phyloP scores from a whole-genome alignment of 2,113 vertebrate species.

The Calyptommatus sinebrachiatus region DNA sequence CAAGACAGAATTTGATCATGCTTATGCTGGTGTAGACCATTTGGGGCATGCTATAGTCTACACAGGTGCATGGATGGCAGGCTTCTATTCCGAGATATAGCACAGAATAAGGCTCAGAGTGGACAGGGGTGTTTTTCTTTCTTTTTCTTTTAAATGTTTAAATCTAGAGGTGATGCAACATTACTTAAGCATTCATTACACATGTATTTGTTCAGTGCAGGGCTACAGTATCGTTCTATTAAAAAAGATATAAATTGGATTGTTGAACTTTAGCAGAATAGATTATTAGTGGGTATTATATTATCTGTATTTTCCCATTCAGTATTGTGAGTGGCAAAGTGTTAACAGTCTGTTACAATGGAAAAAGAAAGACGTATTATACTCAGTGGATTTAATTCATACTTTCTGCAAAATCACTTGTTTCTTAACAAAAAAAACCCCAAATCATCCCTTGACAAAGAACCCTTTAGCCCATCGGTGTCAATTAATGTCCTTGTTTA shows the following conservation, averaged over 20 bases:
- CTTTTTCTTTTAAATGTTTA: too few relatives aligned
- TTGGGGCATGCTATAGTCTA: too few relatives aligned
- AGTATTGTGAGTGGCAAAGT: slow-evolving; percentile 10
- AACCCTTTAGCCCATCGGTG: neutral
- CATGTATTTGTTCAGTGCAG: neutral
- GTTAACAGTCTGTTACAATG: slow-evolving; percentile 6
- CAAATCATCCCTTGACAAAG: neutral
- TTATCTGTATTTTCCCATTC: slow-evolving; percentile 11
- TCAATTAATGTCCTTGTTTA: slow-evolving; percentile 29
- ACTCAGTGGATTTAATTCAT: slow-evolving; percentile 22
- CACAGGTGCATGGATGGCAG: too few relatives aligned
- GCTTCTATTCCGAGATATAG: too few relatives aligned
- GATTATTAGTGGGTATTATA: slow-evolving; percentile 26
- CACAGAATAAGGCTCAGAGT: too few relatives aligned
- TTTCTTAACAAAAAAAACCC: slow-evolving; percentile 40
- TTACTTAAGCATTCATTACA: neutral
- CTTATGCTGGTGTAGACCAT: too few relatives aligned
- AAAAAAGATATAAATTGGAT: slow-evolving; percentile 60
- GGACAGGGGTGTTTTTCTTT: too few relatives aligned
- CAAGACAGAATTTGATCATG: too few relatives aligned
- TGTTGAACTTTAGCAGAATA: slow-evolving; percentile 15
- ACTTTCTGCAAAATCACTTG: slow-evolving; percentile 10
- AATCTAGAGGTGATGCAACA: too few relatives aligned
- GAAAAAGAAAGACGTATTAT: neutral
- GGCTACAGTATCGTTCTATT: neutral